Evolutionary conservation across 2,797 vertebrate genomes (phyloP), one percentile per base, ranked within the genome.

Genomic region (Nyctalus aviator): DNA sequence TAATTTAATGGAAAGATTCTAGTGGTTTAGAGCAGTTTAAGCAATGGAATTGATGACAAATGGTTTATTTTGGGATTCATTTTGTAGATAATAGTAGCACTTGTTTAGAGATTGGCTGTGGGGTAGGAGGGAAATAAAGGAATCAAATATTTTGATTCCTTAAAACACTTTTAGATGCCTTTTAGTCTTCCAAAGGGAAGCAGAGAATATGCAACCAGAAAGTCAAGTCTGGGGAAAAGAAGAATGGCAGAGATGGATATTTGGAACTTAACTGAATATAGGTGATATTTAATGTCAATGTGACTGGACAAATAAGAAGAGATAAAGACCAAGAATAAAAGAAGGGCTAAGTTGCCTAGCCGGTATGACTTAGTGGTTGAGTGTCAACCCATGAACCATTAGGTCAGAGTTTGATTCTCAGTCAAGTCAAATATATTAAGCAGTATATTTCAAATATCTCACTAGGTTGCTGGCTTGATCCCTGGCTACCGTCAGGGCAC

Each of bases 261-360:
- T 18, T 89, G 32, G 37, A 27, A 73, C 72, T 85, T 57, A 90
- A 81, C 27, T 75, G 35, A 27, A 69, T 78, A 72, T 0, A 78
- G 13, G 32, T 83, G 21, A 84, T 76, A 81, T 20, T 83, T 85
- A 83, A n/a, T 13, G 30, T 91, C 71, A 79, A 27, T 13, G 30
- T 91, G 57, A 83, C 27, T 50, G 25, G 41, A 73, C 71, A 91
- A 89, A 55, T 32, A 91, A 94, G 27, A 82, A 90, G n/a, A 7
- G 35, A 64, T 78, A 20, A 89, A n/a, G 35, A 81, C 27, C 30
- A 75, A 21, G 1, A 37, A 2, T 62, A 81, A 79, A 87, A 57
- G 72, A 81, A 85, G 17, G 25, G 14, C 32, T 23, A 2, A 83
- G 8, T 14, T 62, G 27, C 7, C 62, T 15, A n/a, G 30, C 62